Evolutionary conservation across 2,888 invertebrate genomes (phyloP), one percentile per base, ranked within the genome.

Genomic region (Acrobasis suavella): DNA sequence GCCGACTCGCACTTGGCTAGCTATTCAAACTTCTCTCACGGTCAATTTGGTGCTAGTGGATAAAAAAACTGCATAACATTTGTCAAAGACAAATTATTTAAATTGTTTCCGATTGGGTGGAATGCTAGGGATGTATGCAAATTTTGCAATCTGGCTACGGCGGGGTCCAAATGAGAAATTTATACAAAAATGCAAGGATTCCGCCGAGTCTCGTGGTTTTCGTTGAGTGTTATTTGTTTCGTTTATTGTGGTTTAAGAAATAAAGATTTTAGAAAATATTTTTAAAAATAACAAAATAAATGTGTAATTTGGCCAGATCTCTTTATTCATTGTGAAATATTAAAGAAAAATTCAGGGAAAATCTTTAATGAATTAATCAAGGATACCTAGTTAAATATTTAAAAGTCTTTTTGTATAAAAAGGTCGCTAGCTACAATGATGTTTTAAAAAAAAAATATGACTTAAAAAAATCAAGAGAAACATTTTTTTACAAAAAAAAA

Each of bases 41-140:
- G 79, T 86, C 87, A 90, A 89, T 88, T 88, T 86, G 79, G 73
- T 73, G 73, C 73, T 75, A 78, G 76, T 76, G 80, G 77, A 72
- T 71, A 78, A 76, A 85, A 82, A 75, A 83, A 81, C 75, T 74
- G 69, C 73, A 80, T 79, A 81, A 77, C 83, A 84, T 88, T 89
- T 86, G 85, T 88, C 85, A 88, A 70, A 75, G 74, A 76, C 72
- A 77, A 89, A 87, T 89, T 89, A 89, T 91, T 91, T 80, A 90
- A 89, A 91, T 89, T 83, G 77, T 73, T 66, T 74, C 72, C 70
- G 77, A 78, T 76, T 76, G 69, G 68, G 68, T 67, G 65, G 69
- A 73, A 73, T 72, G 74, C 70, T 70, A 73, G 78, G 79, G 82
- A 77, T 73, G 77, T 73, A 90, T 90, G 89, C 86, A 87, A 89